Percentiles rank a stretch among this genome's conserved stretches.
phyloP scores from a whole-genome alignment of 2,888 invertebrate species.

The Deroplatys truncata region DNA sequence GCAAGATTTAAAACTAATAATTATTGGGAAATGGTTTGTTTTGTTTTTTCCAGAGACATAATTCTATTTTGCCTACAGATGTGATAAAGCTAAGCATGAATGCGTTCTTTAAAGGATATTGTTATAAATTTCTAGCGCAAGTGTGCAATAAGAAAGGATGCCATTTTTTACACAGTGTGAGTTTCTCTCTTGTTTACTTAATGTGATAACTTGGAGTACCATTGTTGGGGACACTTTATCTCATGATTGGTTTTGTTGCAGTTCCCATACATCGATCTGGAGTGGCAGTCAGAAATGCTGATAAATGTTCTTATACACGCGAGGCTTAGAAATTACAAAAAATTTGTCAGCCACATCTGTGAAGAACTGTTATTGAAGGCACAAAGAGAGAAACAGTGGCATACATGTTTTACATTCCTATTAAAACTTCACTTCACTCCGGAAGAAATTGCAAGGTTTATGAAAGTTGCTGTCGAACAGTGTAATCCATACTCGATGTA shows the following conservation, averaged over 20 bases:
- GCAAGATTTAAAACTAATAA: too few species aligned
- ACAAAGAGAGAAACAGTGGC: not conserved
- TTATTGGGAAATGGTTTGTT: too few species aligned
- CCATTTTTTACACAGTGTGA: not conserved
- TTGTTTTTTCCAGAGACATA: too few species aligned
- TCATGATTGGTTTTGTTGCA: not conserved
- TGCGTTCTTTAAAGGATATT: not conserved
- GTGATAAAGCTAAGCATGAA: too few species aligned
- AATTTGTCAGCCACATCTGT: not conserved
- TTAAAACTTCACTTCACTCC: not conserved
- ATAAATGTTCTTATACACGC: not conserved
- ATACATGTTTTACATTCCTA: not conserved
- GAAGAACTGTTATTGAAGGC: not conserved
- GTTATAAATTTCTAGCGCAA: not conserved
- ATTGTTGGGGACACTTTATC: too few species aligned
- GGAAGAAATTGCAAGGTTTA: not conserved
- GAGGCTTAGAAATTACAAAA: not conserved
- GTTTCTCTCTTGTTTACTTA: not conserved
- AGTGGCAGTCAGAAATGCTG: not conserved
- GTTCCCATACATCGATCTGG: not conserved
- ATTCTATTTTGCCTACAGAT: too few species aligned
- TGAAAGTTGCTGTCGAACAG: not conserved
- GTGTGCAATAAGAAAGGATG: not conserved
- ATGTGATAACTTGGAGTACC: too few species aligned
- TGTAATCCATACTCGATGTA: not conserved